phyloP scores from a whole-genome alignment of 1,140 invertebrate genomes.

The Vanessa tameamea region DNA sequence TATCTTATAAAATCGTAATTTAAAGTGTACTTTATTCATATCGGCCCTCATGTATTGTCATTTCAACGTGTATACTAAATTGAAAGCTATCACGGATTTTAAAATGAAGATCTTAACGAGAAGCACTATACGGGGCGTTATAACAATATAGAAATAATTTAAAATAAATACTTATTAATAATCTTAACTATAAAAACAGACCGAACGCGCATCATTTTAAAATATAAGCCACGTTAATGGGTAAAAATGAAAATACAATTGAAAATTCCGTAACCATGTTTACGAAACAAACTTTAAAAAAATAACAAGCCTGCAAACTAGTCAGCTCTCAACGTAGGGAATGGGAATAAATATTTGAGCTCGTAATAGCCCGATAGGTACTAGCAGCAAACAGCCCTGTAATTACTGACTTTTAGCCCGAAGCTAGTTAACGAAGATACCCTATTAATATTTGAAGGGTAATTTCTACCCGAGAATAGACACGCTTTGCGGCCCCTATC shows the following conservation, averaged over 20 bases:
- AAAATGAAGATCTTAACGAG: too few species aligned
- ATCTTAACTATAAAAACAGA: too few species aligned
- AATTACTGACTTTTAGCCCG: slow-evolving; percentile 36
- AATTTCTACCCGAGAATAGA: slow-evolving; percentile 25
- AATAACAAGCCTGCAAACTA: not conserved
- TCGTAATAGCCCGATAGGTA: slow-evolving; percentile 10
- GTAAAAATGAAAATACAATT: not conserved
- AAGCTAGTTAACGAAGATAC: slow-evolving; percentile 30
- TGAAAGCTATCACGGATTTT: too few species aligned
- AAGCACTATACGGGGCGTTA: too few species aligned
- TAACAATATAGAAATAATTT: too few species aligned
- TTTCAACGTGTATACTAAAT: too few species aligned
- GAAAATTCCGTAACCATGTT: slow-evolving; percentile 5
- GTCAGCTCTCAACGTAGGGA: not conserved
- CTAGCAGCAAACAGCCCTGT: slow-evolving; percentile 6
- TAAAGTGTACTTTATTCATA: too few species aligned
- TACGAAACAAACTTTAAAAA: slow-evolving; percentile 5
- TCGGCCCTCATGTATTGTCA: too few species aligned
- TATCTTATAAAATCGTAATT: too few species aligned
- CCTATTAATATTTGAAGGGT: slow-evolving; percentile 34
- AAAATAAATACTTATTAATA: too few species aligned
- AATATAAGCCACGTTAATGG: not conserved
- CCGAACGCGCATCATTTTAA: not conserved
- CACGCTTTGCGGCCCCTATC: not conserved
- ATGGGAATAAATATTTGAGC: slow-evolving; percentile 8